Base-by-base conservation (phyloP, 2,113 vertebrate genomes). In the Rhea pennata region DNA sequence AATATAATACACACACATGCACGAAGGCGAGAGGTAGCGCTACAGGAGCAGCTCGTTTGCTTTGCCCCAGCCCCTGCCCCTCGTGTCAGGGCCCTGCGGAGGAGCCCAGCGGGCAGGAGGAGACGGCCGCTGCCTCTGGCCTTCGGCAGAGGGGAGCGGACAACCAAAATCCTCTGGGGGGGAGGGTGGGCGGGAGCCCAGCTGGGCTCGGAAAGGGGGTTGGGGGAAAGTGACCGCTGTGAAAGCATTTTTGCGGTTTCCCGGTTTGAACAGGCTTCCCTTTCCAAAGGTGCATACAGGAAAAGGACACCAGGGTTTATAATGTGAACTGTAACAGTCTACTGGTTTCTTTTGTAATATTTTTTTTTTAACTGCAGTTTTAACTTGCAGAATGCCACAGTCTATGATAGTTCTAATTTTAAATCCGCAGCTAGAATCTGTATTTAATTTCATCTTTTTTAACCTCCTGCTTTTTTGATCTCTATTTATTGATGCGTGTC, bases 401-500 rank as follows among this genome's bases (percentile, higher is more conserved):
- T 97, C 92, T 97, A 73, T 1, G 2, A 50, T 95, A 96, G 93
- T 80, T 97, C 93, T 95, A 88, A 97, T 96, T 97, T 97, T 96
- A 97, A 98, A 96, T 92, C 94, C 95, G 91, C 95, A 83, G 87
- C 93, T 96, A 98, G 97, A 97, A 95, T 84, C 91, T 97, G 85
- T 98, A 97, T 98, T 98, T 98, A 97, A 97, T 97, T 97, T 97
- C 93, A 92, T 92, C 74, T 95, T 97, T 97, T 97, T 97, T 96
- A 97, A 97, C 84, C 86, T 97, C 95, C 92, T 92, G 93, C 92
- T 97, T 96, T 97, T 96, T 75, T 88, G 69, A 92, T 89, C 96
- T 97, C 97, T 98, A 98, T 98, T 98, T 98, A 98, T 98, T 98
- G 96, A 96, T 97, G 96, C 87, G 79, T 93, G 88, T 97, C 93